Conservation (phyloP, 1,140 invertebrate genomes). For the Halictus rubicundus region DNA sequence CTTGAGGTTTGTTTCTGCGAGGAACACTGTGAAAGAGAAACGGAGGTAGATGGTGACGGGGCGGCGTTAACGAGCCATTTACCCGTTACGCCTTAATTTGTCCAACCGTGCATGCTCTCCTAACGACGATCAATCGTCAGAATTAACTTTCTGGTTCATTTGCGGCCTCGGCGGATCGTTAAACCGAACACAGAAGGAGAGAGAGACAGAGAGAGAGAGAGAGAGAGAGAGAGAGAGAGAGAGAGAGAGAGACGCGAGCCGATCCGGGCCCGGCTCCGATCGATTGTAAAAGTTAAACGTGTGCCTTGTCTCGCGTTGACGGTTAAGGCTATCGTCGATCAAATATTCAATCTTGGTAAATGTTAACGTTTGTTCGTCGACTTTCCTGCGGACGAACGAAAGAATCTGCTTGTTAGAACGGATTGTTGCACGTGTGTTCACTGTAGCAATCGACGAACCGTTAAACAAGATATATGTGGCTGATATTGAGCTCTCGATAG, state of each 20-base stretch:
- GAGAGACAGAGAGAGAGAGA: too few relatives aligned
- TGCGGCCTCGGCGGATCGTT: slow-evolving; percentile 47
- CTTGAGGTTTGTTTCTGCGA: background rate
- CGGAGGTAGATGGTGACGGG: slow-evolving; percentile 4
- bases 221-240: too few relatives aligned
- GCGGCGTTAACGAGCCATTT: slow-evolving; percentile 53
- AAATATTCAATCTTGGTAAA: background rate
- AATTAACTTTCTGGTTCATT: slow-evolving; percentile 53
- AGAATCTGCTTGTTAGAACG: too few relatives aligned
- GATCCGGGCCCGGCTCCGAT: too few relatives aligned
- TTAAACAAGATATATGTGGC: too few relatives aligned
- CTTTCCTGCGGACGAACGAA: too few relatives aligned
- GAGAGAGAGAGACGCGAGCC: too few relatives aligned
- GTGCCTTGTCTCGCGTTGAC: background rate
- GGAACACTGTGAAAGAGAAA: background rate
- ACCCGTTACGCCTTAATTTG: slow-evolving; percentile 56
- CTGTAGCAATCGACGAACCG: too few relatives aligned
- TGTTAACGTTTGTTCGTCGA: slow-evolving; percentile 1
- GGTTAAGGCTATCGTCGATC: too few relatives aligned
- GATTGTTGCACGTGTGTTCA: background rate
- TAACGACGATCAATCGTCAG: slow-evolving; percentile 55
- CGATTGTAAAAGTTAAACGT: slow-evolving; percentile 5
- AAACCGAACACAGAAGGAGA: slow-evolving; percentile 14
- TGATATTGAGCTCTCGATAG: too few relatives aligned
- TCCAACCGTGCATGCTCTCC: slow-evolving; percentile 32